Conservation (phyloP, 1,140 invertebrate genomes). For the Brachionus paranguensis region DNA sequence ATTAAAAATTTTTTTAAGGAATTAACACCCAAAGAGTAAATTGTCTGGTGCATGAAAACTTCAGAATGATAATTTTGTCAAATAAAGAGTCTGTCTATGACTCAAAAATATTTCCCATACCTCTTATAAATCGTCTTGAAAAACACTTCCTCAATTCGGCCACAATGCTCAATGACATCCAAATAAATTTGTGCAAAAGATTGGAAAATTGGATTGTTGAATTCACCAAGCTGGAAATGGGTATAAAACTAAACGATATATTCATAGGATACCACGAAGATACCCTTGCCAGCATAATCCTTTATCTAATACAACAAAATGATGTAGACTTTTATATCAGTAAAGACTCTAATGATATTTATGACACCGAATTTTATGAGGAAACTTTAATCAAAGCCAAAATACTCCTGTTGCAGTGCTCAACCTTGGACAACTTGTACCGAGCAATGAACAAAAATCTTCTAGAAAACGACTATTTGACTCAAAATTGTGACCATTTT, state of each 20-base stretch:
- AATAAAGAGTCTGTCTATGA: conserved; percentile 50
- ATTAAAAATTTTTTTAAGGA: conserved; percentile 41
- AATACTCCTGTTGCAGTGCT: conserved; percentile 44
- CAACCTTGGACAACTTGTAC: conserved; percentile 44
- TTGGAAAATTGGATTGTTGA: not conserved
- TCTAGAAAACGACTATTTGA: conserved; percentile 43
- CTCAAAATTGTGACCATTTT: conserved; percentile 45
- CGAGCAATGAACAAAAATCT: conserved; percentile 17
- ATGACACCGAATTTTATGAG: not conserved
- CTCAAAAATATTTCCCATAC: conserved; percentile 47
- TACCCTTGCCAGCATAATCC: conserved; percentile 45
- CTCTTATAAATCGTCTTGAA: conserved; percentile 50
- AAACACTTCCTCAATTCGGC: conserved; percentile 49
- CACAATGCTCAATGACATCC: conserved; percentile 44
- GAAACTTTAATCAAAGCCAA: conserved; percentile 41
- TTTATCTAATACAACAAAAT: conserved; percentile 42
- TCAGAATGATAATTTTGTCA: conserved; percentile 50
- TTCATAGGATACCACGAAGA: conserved; percentile 44
- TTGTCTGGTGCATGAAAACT: conserved; percentile 48
- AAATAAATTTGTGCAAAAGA: conserved; percentile 39
- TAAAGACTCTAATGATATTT: not conserved
- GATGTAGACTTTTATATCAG: not conserved
- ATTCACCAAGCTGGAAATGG: not conserved
- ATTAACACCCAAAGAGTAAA: conserved; percentile 52
- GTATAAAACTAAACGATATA: not conserved